A percentile compares a stretch with the other conserved stretches of the same genome.
phyloP scores from a whole-genome alignment of 2,797 vertebrate genomes.

The Emydoidea blandingii region DNA sequence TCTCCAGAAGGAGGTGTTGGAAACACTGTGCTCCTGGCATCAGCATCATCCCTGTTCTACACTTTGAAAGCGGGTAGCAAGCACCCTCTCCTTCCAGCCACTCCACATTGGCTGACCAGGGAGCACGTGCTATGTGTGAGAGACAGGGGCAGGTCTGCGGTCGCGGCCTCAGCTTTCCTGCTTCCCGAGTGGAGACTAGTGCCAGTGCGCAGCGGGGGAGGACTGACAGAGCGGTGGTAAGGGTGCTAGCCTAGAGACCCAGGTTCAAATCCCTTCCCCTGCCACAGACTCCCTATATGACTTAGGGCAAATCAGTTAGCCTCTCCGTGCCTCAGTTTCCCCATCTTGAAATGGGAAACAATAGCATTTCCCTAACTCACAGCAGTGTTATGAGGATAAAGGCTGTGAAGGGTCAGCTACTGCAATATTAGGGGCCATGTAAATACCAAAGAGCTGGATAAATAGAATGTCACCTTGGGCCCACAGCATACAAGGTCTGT shows the following conservation, averaged over 20 bases:
- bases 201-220: neutral
- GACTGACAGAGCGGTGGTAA: fast-evolving
- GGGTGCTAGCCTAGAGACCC: neutral
- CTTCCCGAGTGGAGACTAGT: neutral
- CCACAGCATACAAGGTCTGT: neutral
- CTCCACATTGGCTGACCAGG: neutral
- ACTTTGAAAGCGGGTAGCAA: fast-evolving
- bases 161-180: neutral
- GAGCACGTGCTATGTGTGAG: neutral
- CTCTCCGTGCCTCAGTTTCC: neutral
- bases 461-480: neutral
- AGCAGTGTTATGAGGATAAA: neutral
- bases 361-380: neutral
- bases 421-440: neutral
- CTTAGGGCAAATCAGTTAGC: neutral
- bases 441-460: neutral
- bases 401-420: neutral
- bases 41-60: neutral
- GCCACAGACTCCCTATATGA: neutral
- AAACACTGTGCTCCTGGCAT: neutral
- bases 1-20: neutral
- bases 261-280: neutral
- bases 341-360: neutral
- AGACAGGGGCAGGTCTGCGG: neutral
- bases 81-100: neutral